Evolutionary conservation across 1,140 invertebrate genomes (phyloP), one percentile per base, ranked within the genome.

Genomic region (Brachystomella parvula): DNA sequence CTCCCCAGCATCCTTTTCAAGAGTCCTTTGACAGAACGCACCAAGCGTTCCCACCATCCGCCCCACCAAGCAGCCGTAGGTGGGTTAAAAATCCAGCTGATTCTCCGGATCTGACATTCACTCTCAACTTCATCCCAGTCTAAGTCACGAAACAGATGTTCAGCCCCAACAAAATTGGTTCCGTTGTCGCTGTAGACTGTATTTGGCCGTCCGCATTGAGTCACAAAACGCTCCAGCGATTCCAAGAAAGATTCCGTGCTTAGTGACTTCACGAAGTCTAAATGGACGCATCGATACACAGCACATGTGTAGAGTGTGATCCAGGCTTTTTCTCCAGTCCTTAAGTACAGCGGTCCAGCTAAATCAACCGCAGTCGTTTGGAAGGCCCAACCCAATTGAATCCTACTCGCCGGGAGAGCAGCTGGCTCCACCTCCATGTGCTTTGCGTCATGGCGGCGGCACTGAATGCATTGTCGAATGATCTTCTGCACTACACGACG

Each of bases 281-380:
- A 30, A 63, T 82, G 79, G 0, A 81, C 71, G 0, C 78, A 79
- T 62, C 79, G 71, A 74, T 76, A 44, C 62, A 73, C 32, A 71
- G 74, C 60, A 59, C 76, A 78, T 0, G 76, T 80, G 47, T 78
- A 78, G 6, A 81, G 6, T 19, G 64, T 64, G 2, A 78, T 72
- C 73, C 75, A 79, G 9, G 49, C 6, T 17, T 56, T 56, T 21
- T 6, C 24, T 26, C 49, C 49, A 17, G 9, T 21, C 9, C 24
- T 17, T 9, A 26, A 56, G 24, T 17, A 9, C 15, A 12, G 24
- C 15, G 24, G 15, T 9, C 71, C 74, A 31, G 65, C 70, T 32
- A 62, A 68, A 56, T 76, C 74, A 19, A 74, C 29, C 2, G 67
- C 70, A 3, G 32, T 61, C 17, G 26, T 17, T n/a, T 70, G 61